phyloP scores from a whole-genome alignment of 2,797 vertebrate genomes.

The Lerista edwardsae region DNA sequence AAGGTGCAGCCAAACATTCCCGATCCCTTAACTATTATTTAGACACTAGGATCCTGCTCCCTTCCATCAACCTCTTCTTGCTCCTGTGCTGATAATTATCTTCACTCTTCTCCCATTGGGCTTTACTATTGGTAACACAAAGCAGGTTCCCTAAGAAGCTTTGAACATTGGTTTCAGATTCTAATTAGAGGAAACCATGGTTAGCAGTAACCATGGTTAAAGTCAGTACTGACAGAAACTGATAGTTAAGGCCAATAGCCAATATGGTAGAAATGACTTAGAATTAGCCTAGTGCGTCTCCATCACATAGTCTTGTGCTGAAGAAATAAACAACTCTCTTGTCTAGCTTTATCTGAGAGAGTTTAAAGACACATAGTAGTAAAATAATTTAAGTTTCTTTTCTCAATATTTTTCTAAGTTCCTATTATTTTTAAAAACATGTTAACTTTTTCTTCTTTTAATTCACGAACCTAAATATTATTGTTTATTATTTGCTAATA shows the following conservation, averaged over 20 bases:
- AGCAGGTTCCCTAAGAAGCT: background rate
- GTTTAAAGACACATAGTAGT: constrained; percentile 6
- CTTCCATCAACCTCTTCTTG: background rate
- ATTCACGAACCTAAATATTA: constrained; percentile 4
- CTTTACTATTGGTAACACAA: background rate
- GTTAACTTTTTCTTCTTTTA: background rate
- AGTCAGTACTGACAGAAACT: background rate
- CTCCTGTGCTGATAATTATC: background rate
- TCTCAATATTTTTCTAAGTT: constrained; percentile 9
- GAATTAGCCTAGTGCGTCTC: background rate
- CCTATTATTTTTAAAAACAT: background rate
- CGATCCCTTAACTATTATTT: background rate
- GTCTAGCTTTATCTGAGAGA: background rate
- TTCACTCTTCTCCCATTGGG: too few relatives aligned
- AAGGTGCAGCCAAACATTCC: background rate
- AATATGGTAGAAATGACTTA: background rate
- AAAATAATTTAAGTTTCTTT: constrained; percentile 8
- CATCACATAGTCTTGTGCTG: background rate
- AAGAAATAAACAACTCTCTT: background rate
- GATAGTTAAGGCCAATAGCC: background rate
- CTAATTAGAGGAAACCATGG: background rate
- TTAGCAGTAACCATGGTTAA: background rate
- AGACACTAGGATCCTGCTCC: background rate
- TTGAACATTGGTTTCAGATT: background rate
- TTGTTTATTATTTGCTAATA: constrained; percentile 37